Base-by-base conservation (phyloP, 2,888 invertebrate species). In the Noctua fimbriata region DNA sequence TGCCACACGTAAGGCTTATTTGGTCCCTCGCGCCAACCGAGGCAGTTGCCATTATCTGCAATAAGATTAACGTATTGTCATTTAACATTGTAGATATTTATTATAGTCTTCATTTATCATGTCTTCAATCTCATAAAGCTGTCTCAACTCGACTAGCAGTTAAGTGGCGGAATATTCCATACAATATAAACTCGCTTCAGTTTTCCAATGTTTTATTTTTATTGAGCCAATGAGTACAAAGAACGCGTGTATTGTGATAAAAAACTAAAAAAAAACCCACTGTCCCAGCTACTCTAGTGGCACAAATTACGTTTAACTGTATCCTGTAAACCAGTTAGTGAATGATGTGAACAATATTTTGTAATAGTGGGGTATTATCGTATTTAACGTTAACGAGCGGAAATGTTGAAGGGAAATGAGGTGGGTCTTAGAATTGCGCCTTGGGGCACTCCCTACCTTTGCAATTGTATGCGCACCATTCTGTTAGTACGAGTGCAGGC, bases 1-100 rank as follows among this genome's bases (percentile, higher is more conserved):
- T 99, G 97, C 99, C 99, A 99, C 92, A 97, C 98, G 96, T 99
- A 99, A 36, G 99, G 98, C 94, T 98, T 98, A 90, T 97, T 98
- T 90, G 98, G 98, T 78, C 98, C 98, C 89, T 99, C 99, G 83
- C 99, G 97, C 98, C 98, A 99, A 78, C 99, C 99, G 83, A 99
- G 97, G 94, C 99, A 99, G 84, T 98, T 98, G 73, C 99, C 99
- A 97, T 99, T 98, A 97, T 99, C 98, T 98, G 95, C 78, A 95
- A 94, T 81, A 83, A 88, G 88, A 90, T 84, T 85, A 89, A 90
- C 83, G 60, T 79, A 87, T 83, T 85, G 85, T 86, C 83, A 88
- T 87, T 89, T 82, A 89, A 82, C 76, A 88, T 84, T 82, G 67
- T 89, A 78, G 65, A 52, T 70, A 83, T 87, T 83, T 81, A 84